Percentiles rank a stretch among this genome's conserved stretches.
phyloP scores from a whole-genome alignment of 2,113 vertebrate genomes.

The Hippocampus abdominalis region DNA sequence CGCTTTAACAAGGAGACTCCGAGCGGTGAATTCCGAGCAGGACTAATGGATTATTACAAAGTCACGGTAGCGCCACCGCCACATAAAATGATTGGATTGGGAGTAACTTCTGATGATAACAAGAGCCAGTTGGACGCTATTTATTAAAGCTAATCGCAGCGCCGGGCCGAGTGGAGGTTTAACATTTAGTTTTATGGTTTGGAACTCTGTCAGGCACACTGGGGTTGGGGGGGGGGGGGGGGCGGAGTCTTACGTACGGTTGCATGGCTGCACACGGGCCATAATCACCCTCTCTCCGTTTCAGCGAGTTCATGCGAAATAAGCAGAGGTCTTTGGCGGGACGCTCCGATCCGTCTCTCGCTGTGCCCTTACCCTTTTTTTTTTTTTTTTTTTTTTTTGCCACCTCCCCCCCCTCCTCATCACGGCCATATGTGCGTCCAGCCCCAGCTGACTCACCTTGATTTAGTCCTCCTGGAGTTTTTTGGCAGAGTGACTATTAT shows the following conservation, averaged over 20 bases:
- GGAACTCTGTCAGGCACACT: conserved; percentile 36
- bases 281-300: conserved; percentile 66
- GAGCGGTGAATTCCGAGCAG: conserved; percentile 21
- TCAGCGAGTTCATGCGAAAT: conserved; percentile 45
- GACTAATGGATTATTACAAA: conserved; percentile 27
- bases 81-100: conserved; percentile 7
- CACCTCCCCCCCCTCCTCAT: conserved; percentile 32
- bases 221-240: conserved; percentile 29
- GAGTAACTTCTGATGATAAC: conserved; percentile 26
- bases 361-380: conserved; percentile 3
- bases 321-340: conserved; percentile 41
- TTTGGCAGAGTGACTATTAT: conserved; percentile 87
- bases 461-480: conserved; percentile 93
- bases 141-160: conserved; percentile 36
- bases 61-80: conserved; percentile 13
- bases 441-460: conserved; percentile 74
- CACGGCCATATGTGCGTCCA: conserved; percentile 62
- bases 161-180: conserved; percentile 39
- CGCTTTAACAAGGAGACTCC: conserved; percentile 29
- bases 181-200: conserved; percentile 60
- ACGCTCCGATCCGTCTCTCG: conserved; percentile 61
- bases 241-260: conserved; percentile 57
- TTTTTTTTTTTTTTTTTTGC: background rate
- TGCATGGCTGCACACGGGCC: conserved; percentile 45
- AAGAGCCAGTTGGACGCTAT: conserved; percentile 18